These are phyloP conservation scores for Luperina nickerlii DNA, from an alignment of 2,888 invertebrate genomes.

Conservation along the genomic window DNA sequence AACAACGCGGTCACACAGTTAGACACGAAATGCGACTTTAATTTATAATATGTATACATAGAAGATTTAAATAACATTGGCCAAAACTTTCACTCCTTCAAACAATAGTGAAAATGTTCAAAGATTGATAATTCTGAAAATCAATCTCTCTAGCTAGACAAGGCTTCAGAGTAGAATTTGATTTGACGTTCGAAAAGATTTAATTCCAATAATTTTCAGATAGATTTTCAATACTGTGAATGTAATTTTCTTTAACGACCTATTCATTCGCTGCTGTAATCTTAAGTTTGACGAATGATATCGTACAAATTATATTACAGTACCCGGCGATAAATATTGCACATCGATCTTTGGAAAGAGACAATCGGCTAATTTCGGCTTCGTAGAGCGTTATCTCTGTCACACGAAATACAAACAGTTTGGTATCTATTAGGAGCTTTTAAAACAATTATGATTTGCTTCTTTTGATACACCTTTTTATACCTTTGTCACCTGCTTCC, in stretches of 20 bases:
- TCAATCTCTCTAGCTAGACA: conserved; percentile 24
- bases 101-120: not conserved
- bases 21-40: not conserved
- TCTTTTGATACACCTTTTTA: too few species aligned
- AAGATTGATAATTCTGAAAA: conserved; percentile 4
- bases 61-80: not conserved
- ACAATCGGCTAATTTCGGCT: too few species aligned
- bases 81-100: not conserved
- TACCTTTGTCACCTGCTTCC: not conserved
- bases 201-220: conserved; percentile 6
- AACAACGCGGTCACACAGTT: not conserved
- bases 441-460: too few species aligned
- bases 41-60: not conserved
- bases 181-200: conserved; percentile 14
- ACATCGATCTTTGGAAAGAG: too few species aligned
- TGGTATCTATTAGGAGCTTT: too few species aligned
- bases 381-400: too few species aligned
- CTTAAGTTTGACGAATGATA: conserved; percentile 1
- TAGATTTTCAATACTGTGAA: conserved; percentile 2
- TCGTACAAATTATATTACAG: not conserved
- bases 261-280: conserved; percentile 5
- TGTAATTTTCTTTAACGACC: conserved; percentile 28
- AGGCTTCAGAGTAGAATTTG: not conserved
- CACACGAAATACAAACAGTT: too few species aligned
- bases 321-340: too few species aligned